Evolutionary conservation across 2,888 invertebrate species (phyloP).

Genomic region (Drosophila prostipennis): DNA sequence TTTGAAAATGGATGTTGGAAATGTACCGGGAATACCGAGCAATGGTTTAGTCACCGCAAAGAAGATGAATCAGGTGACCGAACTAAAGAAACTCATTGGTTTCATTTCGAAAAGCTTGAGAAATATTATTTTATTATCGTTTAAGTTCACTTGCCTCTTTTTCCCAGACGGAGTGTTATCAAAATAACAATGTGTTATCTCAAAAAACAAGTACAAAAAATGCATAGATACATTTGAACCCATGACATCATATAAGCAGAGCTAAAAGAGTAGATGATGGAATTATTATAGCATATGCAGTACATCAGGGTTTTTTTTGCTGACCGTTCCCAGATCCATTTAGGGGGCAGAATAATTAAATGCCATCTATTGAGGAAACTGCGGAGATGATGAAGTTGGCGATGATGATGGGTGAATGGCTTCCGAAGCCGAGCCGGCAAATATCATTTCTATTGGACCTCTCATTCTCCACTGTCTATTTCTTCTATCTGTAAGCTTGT

Average conservation of each 20-base stretch:
- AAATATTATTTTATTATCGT: not conserved
- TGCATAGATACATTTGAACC: conserved; percentile 7
- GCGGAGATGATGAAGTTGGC: not conserved
- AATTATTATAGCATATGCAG: conserved; percentile 6
- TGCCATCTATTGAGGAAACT: conserved; percentile 19
- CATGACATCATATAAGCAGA: conserved; percentile 25
- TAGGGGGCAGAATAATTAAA: conserved; percentile 33
- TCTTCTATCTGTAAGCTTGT: conserved; percentile 46
- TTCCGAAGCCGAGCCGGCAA: not conserved
- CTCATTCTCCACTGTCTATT: conserved; percentile 13
- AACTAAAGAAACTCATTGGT: conserved; percentile 1
- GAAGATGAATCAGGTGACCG: conserved; percentile 17
- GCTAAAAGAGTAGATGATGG: conserved; percentile 16
- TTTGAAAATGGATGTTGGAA: conserved; percentile 24
- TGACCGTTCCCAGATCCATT: conserved; percentile 27
- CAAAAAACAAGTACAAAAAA: not conserved
- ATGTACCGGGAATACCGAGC: conserved; percentile 32
- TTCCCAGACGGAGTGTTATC: conserved; percentile 6
- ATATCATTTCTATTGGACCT: conserved; percentile 22
- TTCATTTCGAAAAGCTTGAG: not conserved
- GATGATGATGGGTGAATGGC: conserved; percentile 6
- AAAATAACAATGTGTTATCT: conserved; percentile 14
- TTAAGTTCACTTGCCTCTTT: not conserved
- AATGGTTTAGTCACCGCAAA: conserved; percentile 19
- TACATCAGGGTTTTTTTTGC: conserved; percentile 7